These are phyloP conservation scores for Acleris sparsana DNA, from an alignment of 2,888 invertebrate genomes.

Conservation along the genomic window DNA sequence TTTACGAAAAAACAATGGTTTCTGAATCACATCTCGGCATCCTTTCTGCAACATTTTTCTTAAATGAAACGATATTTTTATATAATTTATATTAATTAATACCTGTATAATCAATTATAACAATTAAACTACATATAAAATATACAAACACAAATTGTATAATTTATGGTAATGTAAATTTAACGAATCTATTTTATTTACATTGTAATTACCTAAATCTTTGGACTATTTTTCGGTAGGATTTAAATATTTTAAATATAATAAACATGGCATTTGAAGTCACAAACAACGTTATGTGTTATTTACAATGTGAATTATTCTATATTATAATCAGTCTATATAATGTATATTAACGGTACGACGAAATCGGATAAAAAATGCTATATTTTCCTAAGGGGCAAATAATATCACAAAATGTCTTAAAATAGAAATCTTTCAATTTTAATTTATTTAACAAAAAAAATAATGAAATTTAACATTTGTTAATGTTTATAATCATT, in stretches of 20 bases:
- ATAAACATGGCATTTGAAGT: conserved; percentile 43
- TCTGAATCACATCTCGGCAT: conserved; percentile 25
- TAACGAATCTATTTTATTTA: conserved; percentile 19
- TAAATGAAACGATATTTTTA: conserved; percentile 15
- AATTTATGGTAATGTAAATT: neutral
- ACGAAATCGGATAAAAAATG: conserved; percentile 27
- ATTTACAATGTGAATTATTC: conserved; percentile 61
- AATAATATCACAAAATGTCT: too few relatives aligned
- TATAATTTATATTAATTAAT: conserved; percentile 22
- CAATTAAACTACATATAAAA: conserved; percentile 18
- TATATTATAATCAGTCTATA: conserved; percentile 73
- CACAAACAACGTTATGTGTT: conserved; percentile 41
- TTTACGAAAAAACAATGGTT: neutral
- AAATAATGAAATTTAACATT: too few relatives aligned
- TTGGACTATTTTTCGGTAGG: conserved; percentile 25
- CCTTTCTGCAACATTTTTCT: neutral
- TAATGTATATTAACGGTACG: conserved; percentile 56
- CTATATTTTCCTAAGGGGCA: neutral
- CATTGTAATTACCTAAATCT: conserved; percentile 11
- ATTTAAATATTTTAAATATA: conserved; percentile 43
- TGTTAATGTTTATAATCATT: too few relatives aligned
- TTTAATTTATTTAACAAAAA: too few relatives aligned
- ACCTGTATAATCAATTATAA: conserved; percentile 26
- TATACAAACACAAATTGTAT: conserved; percentile 1
- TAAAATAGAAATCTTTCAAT: neutral